Percentiles rank a stretch among this genome's conserved stretches.
Conservation (phyloP, 2,888 invertebrate genomes). For the Zele albiditarsus region DNA sequence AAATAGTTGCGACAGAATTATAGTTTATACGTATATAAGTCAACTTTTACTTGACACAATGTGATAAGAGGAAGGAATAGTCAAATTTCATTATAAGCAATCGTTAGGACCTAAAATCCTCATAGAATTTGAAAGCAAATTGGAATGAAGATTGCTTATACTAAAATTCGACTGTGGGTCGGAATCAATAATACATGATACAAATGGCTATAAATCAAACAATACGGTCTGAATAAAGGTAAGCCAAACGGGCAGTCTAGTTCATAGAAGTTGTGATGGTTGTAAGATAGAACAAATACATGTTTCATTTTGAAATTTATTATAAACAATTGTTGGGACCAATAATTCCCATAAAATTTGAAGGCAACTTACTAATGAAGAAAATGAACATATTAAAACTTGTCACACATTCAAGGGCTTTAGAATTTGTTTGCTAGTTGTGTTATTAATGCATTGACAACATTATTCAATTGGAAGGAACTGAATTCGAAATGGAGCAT, state of each 20-base stretch:
- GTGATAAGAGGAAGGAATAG: background rate
- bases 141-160: no score
- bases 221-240: no score
- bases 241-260: no score
- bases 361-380: background rate
- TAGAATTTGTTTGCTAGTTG: background rate
- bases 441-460: background rate
- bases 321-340: background rate
- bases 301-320: no score
- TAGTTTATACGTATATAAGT: background rate
- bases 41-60: background rate
- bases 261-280: no score
- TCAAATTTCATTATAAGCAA: background rate
- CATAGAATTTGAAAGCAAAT: no score
- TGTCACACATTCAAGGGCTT: background rate
- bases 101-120: no score
- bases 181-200: no score
- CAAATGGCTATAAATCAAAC: no score
- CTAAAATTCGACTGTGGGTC: no score
- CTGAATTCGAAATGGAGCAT: background rate
- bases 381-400: background rate
- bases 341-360: slow-evolving; percentile 17
- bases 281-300: no score
- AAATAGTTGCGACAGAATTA: background rate
- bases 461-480: background rate